phyloP scores from a whole-genome alignment of 1,140 invertebrate species.

The Drosophila nasuta region DNA sequence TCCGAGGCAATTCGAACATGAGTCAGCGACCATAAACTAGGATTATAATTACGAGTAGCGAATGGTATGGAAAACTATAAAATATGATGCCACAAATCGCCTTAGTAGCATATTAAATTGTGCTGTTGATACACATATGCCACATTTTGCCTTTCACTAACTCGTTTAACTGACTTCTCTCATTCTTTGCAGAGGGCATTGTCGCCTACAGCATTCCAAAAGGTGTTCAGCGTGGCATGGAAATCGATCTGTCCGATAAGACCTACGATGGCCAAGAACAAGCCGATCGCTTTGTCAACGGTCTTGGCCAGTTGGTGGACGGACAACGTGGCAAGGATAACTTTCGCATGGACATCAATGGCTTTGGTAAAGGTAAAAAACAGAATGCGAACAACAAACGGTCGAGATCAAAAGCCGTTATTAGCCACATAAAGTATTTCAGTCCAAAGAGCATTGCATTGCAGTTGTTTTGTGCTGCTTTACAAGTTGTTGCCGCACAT shows the following conservation, averaged over 20 bases:
- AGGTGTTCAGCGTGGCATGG: constrained; percentile 92
- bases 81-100: constrained; percentile 42
- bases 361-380: constrained; percentile 89
- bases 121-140: constrained; percentile 13
- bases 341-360: constrained; percentile 90
- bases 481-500: constrained; percentile 24
- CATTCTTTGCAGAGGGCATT: constrained; percentile 89
- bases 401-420: constrained; percentile 11
- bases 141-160: constrained; percentile 39
- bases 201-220: constrained; percentile 93
- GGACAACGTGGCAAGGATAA: constrained; percentile 92
- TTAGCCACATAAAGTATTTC: constrained; percentile 41
- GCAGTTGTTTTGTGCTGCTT: not conserved
- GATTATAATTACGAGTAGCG: constrained; percentile 41
- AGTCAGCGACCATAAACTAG: constrained; percentile 28
- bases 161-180: constrained; percentile 2
- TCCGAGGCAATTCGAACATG: constrained; percentile 29
- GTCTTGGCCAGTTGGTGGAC: constrained; percentile 96
- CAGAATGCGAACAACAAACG: not conserved
- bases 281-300: constrained; percentile 89
- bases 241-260: constrained; percentile 94
- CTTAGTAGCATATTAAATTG: constrained; percentile 22
- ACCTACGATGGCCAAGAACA: constrained; percentile 96
- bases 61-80: constrained; percentile 1
- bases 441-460: not conserved